Percentiles rank a stretch among this genome's conserved stretches.
Evolutionary conservation across 2,113 vertebrate genomes (phyloP).

Genomic region (Epinephelus fuscoguttatus): DNA sequence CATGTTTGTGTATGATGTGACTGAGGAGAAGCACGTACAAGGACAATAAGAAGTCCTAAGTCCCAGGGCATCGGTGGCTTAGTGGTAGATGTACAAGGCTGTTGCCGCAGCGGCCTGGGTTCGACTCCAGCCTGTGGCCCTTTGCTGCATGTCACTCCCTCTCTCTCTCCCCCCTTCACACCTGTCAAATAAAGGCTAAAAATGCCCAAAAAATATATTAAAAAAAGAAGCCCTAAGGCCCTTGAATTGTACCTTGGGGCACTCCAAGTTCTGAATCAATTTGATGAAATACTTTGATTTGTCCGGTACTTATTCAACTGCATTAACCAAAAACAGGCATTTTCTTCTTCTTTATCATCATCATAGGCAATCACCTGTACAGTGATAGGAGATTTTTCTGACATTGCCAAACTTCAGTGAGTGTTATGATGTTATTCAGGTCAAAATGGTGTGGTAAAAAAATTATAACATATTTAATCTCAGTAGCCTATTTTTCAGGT

Average conservation of each 20-base stretch:
- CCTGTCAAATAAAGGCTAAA: no score
- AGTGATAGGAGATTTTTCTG: background rate
- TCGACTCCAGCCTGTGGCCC: no score
- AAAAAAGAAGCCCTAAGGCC: background rate
- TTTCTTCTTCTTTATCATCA: background rate
- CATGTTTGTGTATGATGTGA: background rate
- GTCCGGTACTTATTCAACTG: no score
- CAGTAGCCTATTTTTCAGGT: background rate
- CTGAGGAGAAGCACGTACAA: background rate
- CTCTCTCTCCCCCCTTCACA: no score
- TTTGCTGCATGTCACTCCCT: no score
- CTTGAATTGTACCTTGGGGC: background rate
- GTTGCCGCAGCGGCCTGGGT: no score
- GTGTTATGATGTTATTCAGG: background rate
- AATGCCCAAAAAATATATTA: no score
- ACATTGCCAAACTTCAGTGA: background rate
- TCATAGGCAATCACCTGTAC: background rate
- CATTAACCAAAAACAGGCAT: background rate
- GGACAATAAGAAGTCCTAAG: background rate
- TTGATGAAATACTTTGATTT: background rate
- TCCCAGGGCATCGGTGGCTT: no score
- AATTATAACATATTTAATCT: background rate
- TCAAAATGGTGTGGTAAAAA: background rate
- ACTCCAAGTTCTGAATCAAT: background rate
- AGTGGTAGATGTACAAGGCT: no score